Evolutionary conservation across 2,113 vertebrate species (phyloP).

Genomic region (Scomber scombrus): DNA sequence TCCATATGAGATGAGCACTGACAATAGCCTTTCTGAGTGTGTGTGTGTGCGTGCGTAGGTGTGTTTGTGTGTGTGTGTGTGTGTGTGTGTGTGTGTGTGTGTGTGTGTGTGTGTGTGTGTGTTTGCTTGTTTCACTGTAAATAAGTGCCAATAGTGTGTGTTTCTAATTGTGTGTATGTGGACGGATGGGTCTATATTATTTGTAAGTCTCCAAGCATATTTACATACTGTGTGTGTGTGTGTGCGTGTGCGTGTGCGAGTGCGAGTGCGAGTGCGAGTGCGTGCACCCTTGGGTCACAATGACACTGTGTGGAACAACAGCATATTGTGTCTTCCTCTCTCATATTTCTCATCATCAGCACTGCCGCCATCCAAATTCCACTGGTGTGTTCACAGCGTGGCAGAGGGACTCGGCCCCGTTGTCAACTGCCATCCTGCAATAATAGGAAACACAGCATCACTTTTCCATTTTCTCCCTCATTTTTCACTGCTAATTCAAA

Average conservation of each 20-base stretch:
- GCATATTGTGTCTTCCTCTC: constrained; percentile 61
- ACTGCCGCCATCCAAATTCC: constrained; percentile 68
- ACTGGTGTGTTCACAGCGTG: constrained; percentile 50
- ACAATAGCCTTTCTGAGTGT: constrained; percentile 44
- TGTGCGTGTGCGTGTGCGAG: not conserved
- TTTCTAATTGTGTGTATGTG: constrained; percentile 14
- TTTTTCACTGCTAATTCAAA: constrained; percentile 63
- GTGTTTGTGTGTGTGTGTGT: constrained; percentile 17
- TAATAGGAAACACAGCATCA: constrained; percentile 81
- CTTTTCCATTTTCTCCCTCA: constrained; percentile 73
- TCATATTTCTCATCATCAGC: constrained; percentile 81
- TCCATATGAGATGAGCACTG: constrained; percentile 44
- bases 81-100: constrained; percentile 14
- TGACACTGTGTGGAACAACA: constrained; percentile 74
- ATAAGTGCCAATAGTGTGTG: not conserved
- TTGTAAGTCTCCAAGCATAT: not conserved
- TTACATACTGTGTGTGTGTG: not conserved
- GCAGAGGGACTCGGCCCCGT: constrained; percentile 44
- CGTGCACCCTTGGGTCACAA: constrained; percentile 45
- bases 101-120: not conserved
- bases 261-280: not conserved
- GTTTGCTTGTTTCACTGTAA: not conserved
- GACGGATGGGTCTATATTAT: not conserved
- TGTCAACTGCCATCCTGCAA: constrained; percentile 69
- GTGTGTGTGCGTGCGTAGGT: constrained; percentile 24